These are phyloP conservation scores for Falco naumanni DNA, from an alignment of 2,797 vertebrate species.

Conservation along the genomic window DNA sequence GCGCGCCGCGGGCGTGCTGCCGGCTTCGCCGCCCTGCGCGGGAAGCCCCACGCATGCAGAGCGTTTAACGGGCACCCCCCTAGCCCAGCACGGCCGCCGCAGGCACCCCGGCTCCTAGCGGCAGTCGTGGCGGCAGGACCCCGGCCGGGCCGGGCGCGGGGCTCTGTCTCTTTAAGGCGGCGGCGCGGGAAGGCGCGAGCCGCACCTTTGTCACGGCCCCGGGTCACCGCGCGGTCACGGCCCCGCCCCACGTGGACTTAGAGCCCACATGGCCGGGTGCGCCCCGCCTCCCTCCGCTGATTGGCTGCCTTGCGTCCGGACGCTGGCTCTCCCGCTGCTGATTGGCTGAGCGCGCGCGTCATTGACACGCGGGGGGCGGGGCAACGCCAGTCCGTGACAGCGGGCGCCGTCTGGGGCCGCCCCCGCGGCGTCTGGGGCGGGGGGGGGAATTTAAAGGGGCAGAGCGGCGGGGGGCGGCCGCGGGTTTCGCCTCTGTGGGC, in stretches of 20 bases:
- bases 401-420: conserved; percentile 58
- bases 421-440: background rate
- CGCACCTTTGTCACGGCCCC: background rate
- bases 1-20: no score
- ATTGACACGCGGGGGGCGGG: background rate
- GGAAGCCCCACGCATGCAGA: background rate
- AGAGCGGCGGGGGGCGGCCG: background rate
- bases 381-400: background rate
- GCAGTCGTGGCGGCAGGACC: background rate
- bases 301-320: background rate
- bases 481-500: rapidly evolving
- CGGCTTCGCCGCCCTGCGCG: background rate
- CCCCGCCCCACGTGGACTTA: conserved; percentile 59
- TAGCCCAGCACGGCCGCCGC: no score
- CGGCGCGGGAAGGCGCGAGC: conserved; percentile 13
- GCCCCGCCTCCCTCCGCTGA: background rate
- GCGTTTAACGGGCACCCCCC: no score
- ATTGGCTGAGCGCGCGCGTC: conserved; percentile 37
- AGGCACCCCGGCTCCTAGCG: background rate
- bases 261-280: background rate
- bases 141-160: no score
- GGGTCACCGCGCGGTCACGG: conserved; percentile 52
- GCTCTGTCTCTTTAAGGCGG: background rate
- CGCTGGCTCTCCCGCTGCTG: background rate
- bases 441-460: conserved; percentile 65